Conservation (phyloP, 2,113 vertebrate species). For the Dasyornis broadbenti region DNA sequence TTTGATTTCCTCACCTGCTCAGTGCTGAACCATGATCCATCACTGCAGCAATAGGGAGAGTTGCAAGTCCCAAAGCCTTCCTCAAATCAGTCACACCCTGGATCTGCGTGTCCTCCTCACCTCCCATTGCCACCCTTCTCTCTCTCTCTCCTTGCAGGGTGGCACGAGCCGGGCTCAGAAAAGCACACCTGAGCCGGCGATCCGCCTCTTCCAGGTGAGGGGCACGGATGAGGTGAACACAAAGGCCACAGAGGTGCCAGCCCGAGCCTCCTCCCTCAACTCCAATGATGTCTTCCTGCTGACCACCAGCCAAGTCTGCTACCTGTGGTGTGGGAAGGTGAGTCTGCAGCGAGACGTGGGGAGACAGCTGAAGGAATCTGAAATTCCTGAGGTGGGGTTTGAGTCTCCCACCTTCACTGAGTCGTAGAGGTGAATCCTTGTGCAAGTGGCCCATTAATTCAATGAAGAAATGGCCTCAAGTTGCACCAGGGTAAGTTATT, state of each 20-base stretch:
- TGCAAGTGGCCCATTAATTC: neutral
- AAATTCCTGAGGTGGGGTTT: neutral
- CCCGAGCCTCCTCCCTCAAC: slow-evolving; percentile 83
- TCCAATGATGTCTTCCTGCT: slow-evolving; percentile 86
- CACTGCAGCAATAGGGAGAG: fast-evolving
- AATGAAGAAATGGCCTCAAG: fast-evolving
- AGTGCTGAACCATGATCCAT: neutral
- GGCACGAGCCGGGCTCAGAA: slow-evolving; percentile 76
- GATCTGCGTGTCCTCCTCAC: neutral
- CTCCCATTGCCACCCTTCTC: neutral
- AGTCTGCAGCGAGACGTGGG: fast-evolving
- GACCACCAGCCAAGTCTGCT: slow-evolving; percentile 69
- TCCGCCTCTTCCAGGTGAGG: slow-evolving; percentile 85
- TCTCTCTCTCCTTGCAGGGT: slow-evolving; percentile 63
- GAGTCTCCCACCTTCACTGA: neutral
- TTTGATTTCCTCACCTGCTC: neutral
- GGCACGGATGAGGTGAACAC: slow-evolving; percentile 83
- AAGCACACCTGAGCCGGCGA: neutral
- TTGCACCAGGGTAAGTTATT: neutral
- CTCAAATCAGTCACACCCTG: neutral
- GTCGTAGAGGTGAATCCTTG: neutral
- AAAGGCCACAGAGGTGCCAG: slow-evolving; percentile 81
- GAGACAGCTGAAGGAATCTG: fast-evolving
- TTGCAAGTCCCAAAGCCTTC: neutral
- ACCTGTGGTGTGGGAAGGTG: slow-evolving; percentile 92